Evolutionary conservation across 2,113 vertebrate genomes (phyloP), one percentile per base, ranked within the genome.

Genomic region (Tachysurus fulvidraco): DNA sequence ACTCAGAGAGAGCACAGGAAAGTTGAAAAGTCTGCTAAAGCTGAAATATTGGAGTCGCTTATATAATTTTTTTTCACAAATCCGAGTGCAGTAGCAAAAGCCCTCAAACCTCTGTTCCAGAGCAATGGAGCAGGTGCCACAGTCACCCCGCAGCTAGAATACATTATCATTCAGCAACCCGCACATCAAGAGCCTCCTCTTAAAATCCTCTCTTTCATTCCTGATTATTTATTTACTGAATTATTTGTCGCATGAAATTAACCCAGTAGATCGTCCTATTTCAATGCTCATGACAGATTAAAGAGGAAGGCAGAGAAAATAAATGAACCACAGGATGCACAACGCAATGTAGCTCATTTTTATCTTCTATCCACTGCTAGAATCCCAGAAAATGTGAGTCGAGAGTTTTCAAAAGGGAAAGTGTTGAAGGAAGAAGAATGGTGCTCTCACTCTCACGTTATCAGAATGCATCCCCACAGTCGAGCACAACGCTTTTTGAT

Each of bases 241-340:
- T 50, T 92, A 93, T 93, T 94, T 92, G 91, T 91, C 59, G 91
- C 90, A 91, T 94, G 92, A 94, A 95, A 95, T 95, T 93, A 93
- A 91, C 93, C 92, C 88, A 69, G 93, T 91, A 87, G 86, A 87
- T 92, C 91, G 88, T 85, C 74, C 83, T 76, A 89, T 91, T 90
- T 81, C 16, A 78, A 90, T 89, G 91, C 88, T 41, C 88, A 12
- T 92, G 90, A 92, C 91, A 89, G 87, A 94, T 93, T 93, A 92
- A 80, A 78, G 85, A 83, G 67, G 86, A 89, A 87, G 79, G 57
- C 81, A 52, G 76, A 44, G 62, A 62, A 76, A 77, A n/a, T 85
- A 79, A 62, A 79, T 87, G 87, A 85, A 67, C 81, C 46, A 28
- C 54, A 2, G 41, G 64, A 65, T 57, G 73, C 19, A 71, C 41